phyloP scores from a whole-genome alignment of 2,113 vertebrate species.

The Cynopterus brachyotis region DNA sequence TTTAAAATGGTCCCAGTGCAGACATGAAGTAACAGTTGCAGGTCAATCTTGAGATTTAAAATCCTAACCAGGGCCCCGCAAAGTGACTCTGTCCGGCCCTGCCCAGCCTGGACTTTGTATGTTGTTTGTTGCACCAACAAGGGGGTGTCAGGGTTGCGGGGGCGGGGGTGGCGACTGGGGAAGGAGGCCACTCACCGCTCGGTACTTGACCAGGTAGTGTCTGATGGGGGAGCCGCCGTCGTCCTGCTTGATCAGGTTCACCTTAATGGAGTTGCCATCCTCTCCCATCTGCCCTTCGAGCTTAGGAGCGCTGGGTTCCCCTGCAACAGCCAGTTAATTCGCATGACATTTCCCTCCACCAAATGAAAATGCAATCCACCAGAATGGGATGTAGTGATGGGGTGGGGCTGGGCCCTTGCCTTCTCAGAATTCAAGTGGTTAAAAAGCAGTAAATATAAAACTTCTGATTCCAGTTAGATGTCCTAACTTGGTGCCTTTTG shows the following conservation, averaged over 20 bases:
- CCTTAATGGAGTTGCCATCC: slow-evolving; percentile 93
- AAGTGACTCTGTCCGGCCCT: not conserved
- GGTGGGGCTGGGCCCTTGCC: not conserved
- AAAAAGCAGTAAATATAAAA: not conserved
- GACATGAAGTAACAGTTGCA: not conserved
- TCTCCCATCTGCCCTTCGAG: slow-evolving; percentile 91
- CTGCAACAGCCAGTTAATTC: slow-evolving; percentile 81
- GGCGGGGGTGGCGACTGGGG: fast-evolving
- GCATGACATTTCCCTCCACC: not conserved
- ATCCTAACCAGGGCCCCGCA: not conserved
- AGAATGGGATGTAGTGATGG: not conserved
- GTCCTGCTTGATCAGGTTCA: slow-evolving; percentile 94
- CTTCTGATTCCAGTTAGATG: not conserved
- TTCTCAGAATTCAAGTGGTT: slow-evolving; percentile 56
- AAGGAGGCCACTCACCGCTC: slow-evolving; percentile 90
- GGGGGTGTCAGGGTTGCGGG: not conserved
- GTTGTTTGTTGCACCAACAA: too few species aligned
- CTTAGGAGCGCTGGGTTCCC: slow-evolving; percentile 95
- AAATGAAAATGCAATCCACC: not conserved
- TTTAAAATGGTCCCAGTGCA: not conserved
- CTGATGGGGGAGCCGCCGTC: slow-evolving; percentile 96
- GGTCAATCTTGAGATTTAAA: not conserved
- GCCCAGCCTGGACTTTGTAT: not conserved
- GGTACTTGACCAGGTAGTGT: slow-evolving; percentile 95
- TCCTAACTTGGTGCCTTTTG: not conserved